Evolutionary conservation across 1,140 invertebrate genomes (phyloP).

Genomic region (Papilio aristodemus): DNA sequence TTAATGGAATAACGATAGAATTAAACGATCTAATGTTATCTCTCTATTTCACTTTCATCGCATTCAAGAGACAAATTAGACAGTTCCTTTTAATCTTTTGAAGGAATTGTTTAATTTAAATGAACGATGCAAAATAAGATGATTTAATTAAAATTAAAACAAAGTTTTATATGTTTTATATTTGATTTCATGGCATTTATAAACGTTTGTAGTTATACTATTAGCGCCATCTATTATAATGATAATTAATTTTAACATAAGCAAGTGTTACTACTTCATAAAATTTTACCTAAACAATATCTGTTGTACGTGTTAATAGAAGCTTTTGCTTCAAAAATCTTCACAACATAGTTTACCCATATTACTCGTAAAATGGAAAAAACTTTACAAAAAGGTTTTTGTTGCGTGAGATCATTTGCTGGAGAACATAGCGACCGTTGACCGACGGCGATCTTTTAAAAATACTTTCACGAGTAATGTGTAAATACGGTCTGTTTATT

Average conservation of each 20-base stretch:
- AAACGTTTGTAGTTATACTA: no score
- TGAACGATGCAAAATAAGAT: no score
- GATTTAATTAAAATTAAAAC: no score
- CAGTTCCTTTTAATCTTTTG: no score
- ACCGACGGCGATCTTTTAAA: not conserved
- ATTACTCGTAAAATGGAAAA: not conserved
- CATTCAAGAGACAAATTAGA: not conserved
- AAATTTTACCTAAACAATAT: not conserved
- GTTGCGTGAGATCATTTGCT: not conserved
- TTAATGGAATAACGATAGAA: conserved; percentile 7
- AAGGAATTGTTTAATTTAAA: no score
- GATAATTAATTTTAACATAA: no score
- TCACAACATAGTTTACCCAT: not conserved
- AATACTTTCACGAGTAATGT: not conserved
- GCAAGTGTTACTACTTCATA: no score
- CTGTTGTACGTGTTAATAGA: not conserved
- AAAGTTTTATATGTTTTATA: no score
- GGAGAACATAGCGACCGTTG: not conserved
- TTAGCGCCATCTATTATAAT: no score
- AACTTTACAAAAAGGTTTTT: not conserved
- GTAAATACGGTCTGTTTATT: not conserved
- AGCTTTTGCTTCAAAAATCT: not conserved
- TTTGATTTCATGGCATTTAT: no score
- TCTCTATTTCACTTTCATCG: not conserved
- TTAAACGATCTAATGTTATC: not conserved